Percentiles rank a stretch among this genome's conserved stretches.
Conservation (phyloP, 1,140 invertebrate species). For the Drosophila arizonae region DNA sequence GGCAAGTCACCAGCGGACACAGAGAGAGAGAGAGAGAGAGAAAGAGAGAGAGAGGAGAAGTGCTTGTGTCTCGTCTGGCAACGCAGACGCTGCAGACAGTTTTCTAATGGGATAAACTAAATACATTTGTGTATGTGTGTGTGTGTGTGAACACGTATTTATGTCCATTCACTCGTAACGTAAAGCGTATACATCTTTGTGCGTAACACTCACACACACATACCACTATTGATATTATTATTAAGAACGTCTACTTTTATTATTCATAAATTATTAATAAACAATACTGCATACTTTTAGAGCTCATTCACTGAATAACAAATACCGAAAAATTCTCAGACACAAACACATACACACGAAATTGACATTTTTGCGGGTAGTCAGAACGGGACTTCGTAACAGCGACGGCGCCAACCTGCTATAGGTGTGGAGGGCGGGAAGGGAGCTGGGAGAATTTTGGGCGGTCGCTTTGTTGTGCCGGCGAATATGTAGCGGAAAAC, state of each 20-base stretch:
- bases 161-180: slow-evolving; percentile 21
- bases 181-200: neutral
- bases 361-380: slow-evolving; percentile 33
- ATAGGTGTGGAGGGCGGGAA: neutral
- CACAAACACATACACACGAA: slow-evolving; percentile 14
- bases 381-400: slow-evolving; percentile 40
- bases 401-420: slow-evolving; percentile 56
- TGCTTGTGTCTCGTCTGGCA: slow-evolving; percentile 50
- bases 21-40: neutral
- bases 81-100: slow-evolving; percentile 62
- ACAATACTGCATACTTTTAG: slow-evolving; percentile 50
- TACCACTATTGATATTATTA: slow-evolving; percentile 8
- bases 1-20: slow-evolving; percentile 22
- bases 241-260: slow-evolving; percentile 3
- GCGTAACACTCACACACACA: slow-evolving; percentile 9
- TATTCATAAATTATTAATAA: slow-evolving; percentile 2
- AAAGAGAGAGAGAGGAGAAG: neutral
- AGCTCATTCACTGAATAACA: slow-evolving; percentile 50
- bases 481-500: slow-evolving; percentile 57
- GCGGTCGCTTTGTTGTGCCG: slow-evolving; percentile 65
- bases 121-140: slow-evolving; percentile 17
- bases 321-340: slow-evolving; percentile 27
- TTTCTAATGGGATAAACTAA: slow-evolving; percentile 73
- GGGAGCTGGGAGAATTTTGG: slow-evolving; percentile 21
- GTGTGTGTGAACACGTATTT: slow-evolving; percentile 6